phyloP scores from a whole-genome alignment of 2,113 vertebrate species.

The Plotosus lineatus region DNA sequence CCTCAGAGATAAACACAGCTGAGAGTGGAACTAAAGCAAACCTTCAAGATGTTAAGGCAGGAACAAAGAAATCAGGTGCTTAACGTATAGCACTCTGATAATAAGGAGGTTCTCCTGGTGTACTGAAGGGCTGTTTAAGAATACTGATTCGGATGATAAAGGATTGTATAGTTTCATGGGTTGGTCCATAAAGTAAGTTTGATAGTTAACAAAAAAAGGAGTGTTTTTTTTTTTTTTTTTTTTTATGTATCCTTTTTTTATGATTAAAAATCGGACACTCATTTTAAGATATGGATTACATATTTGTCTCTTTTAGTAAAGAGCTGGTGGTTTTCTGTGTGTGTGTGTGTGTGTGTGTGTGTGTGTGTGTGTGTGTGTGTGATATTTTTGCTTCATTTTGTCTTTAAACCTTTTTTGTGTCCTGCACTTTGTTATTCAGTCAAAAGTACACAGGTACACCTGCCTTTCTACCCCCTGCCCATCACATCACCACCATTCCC shows the following conservation, averaged over 20 bases:
- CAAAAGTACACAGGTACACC: not conserved
- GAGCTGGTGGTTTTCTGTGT: conserved; percentile 1
- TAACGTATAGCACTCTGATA: not conserved
- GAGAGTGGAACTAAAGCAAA: not conserved
- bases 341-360: not conserved
- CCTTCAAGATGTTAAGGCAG: not conserved
- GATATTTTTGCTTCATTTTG: no score
- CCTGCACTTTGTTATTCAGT: not conserved
- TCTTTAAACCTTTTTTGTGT: not conserved
- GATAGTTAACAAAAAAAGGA: conserved; percentile 25
- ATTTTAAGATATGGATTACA: conserved; percentile 17
- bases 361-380: not conserved
- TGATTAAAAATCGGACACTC: not conserved
- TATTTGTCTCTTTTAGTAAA: not conserved
- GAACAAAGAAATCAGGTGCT: not conserved
- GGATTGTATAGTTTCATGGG: not conserved
- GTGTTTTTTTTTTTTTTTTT: no score
- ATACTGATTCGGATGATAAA: not conserved
- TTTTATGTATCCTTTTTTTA: conserved; percentile 11
- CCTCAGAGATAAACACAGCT: conserved; percentile 7
- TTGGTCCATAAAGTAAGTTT: not conserved
- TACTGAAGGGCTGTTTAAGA: not conserved
- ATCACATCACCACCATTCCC: no score
- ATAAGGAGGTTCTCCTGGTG: not conserved
- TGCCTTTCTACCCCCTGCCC: not conserved